Conservation (phyloP, 2,888 invertebrate species). For the Leptothorax acervorum region DNA sequence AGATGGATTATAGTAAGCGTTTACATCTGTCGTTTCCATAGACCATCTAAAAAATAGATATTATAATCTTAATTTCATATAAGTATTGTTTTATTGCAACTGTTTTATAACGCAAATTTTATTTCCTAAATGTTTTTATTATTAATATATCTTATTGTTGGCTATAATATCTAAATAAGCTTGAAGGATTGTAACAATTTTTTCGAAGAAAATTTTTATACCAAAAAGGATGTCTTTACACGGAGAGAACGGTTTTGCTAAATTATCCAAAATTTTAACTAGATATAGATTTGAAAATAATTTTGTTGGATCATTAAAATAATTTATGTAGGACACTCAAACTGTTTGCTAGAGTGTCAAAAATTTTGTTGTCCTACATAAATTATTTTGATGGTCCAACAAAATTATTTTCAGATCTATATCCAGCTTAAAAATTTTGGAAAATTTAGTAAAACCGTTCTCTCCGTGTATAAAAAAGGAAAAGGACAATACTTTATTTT, state of each 20-base stretch:
- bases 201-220: background rate
- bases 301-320: too few species aligned
- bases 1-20: background rate
- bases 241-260: too few species aligned
- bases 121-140: background rate
- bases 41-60: background rate
- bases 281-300: too few species aligned
- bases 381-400: too few species aligned
- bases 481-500: conserved; percentile 21
- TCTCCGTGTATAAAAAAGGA: background rate
- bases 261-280: too few species aligned
- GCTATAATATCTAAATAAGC: background rate
- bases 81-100: background rate
- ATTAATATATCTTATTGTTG: background rate
- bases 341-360: too few species aligned
- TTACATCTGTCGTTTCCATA: background rate
- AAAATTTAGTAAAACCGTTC: too few species aligned
- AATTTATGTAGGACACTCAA: too few species aligned
- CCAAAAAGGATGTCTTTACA: background rate
- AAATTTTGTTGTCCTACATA: too few species aligned
- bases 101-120: background rate
- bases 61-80: background rate
- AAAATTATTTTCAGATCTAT: too few species aligned
- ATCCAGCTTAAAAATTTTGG: too few species aligned
- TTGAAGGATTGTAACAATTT: background rate